Conservation (phyloP, 53 echinoderm and acorn worm genomes). For the Actinopyga echinites region DNA sequence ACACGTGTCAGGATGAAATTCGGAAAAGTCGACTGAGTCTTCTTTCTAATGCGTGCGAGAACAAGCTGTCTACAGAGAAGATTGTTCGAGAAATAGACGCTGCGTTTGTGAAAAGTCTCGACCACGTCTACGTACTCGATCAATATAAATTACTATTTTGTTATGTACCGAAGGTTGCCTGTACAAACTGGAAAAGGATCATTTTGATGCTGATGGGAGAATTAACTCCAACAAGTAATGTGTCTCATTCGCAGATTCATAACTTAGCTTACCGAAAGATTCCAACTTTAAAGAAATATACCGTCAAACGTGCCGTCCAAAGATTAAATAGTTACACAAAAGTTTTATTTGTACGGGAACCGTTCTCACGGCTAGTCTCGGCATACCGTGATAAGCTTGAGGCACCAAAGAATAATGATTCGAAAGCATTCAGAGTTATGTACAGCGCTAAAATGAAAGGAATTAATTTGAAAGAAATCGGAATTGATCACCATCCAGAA, state of each 20-base stretch:
- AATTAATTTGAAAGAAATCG: neutral
- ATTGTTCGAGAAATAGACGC: neutral
- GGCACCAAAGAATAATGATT: neutral
- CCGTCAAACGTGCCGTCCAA: slow-evolving; percentile 27
- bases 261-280: slow-evolving; percentile 39
- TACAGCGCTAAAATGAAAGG: neutral
- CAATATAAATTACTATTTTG: slow-evolving; percentile 66
- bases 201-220: slow-evolving; percentile 59
- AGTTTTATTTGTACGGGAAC: slow-evolving; percentile 74
- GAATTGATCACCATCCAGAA: slow-evolving; percentile 38
- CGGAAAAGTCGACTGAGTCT: too few relatives aligned
- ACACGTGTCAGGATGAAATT: too few relatives aligned
- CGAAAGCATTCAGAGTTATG: neutral
- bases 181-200: slow-evolving; percentile 79
- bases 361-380: slow-evolving; percentile 60
- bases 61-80: too few relatives aligned
- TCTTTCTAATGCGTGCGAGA: too few relatives aligned
- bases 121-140: slow-evolving; percentile 71
- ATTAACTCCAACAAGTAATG: slow-evolving; percentile 42
- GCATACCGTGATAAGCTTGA: slow-evolving; percentile 74
- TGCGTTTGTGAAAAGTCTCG: neutral
- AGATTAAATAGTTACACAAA: slow-evolving; percentile 66
- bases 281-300: slow-evolving; percentile 54
- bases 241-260: slow-evolving; percentile 38
- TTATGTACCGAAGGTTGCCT: too few relatives aligned